phyloP scores from a whole-genome alignment of 2,113 vertebrate genomes.

The Cyprinodon tularosa region DNA sequence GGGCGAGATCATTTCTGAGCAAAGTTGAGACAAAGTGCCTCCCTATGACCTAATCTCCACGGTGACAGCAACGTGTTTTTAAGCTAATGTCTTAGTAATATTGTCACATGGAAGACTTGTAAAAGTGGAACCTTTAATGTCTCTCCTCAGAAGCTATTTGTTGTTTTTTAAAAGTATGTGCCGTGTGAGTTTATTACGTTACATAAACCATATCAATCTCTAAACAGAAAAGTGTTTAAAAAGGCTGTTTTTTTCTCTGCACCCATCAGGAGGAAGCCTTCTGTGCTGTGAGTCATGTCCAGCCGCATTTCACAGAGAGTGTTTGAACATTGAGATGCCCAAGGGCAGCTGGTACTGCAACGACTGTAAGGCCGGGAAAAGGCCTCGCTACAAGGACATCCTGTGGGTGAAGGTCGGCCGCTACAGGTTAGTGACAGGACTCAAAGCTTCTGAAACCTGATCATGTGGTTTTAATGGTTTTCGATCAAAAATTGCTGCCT shows the following conservation, averaged over 20 bases:
- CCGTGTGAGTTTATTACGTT: too few relatives aligned
- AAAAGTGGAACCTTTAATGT: too few relatives aligned
- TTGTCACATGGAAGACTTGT: too few relatives aligned
- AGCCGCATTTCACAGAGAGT: constrained; percentile 96
- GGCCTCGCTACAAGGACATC: constrained; percentile 94
- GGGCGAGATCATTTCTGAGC: too few relatives aligned
- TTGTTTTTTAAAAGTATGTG: too few relatives aligned
- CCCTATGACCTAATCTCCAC: too few relatives aligned
- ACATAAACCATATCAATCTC: too few relatives aligned
- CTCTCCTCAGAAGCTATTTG: too few relatives aligned
- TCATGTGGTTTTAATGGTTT: neutral
- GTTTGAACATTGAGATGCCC: constrained; percentile 97
- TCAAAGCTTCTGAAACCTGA: neutral
- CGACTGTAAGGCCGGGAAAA: constrained; percentile 96
- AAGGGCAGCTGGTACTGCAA: constrained; percentile 99
- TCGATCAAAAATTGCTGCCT: neutral
- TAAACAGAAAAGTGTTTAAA: neutral
- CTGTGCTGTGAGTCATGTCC: constrained; percentile 98
- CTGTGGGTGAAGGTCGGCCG: constrained; percentile 98
- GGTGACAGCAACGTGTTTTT: too few relatives aligned
- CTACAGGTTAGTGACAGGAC: constrained; percentile 86
- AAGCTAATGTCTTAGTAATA: too few relatives aligned
- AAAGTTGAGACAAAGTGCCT: too few relatives aligned
- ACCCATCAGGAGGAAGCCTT: constrained; percentile 90
- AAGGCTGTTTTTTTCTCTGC: neutral